A percentile compares a stretch with the other conserved stretches of the same genome.
Evolutionary conservation across 2,797 vertebrate genomes (phyloP).

Genomic region (Sarcophilus harrisii): DNA sequence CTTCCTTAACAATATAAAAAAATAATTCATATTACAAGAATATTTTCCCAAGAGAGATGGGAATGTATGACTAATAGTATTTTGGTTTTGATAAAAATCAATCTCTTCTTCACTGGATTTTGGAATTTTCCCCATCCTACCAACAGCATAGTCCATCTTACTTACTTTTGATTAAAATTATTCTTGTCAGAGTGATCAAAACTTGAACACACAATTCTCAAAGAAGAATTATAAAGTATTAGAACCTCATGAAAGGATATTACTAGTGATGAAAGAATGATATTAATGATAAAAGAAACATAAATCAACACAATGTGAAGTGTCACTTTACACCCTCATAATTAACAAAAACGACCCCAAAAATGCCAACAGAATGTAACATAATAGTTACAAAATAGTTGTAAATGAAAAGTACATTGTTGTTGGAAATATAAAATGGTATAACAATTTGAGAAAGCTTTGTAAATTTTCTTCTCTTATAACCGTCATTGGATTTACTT

Average conservation of each 20-base stretch:
- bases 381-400: too few species aligned
- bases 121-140: background rate
- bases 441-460: background rate
- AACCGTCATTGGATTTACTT: background rate
- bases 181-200: background rate
- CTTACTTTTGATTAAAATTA: background rate
- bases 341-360: background rate
- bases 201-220: background rate
- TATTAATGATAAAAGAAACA: too few species aligned
- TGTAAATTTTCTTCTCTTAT: background rate
- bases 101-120: background rate
- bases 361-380: background rate
- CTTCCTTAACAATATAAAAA: background rate
- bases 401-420: too few species aligned
- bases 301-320: too few species aligned
- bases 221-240: background rate
- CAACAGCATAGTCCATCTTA: background rate
- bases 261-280: too few species aligned
- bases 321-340: too few species aligned
- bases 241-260: background rate
- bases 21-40: background rate
- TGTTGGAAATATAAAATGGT: background rate
- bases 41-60: background rate
- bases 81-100: background rate
- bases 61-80: background rate